Evolutionary conservation across 2,797 vertebrate species (phyloP), one percentile per base, ranked within the genome.

Genomic region (Champsocephalus gunnari): DNA sequence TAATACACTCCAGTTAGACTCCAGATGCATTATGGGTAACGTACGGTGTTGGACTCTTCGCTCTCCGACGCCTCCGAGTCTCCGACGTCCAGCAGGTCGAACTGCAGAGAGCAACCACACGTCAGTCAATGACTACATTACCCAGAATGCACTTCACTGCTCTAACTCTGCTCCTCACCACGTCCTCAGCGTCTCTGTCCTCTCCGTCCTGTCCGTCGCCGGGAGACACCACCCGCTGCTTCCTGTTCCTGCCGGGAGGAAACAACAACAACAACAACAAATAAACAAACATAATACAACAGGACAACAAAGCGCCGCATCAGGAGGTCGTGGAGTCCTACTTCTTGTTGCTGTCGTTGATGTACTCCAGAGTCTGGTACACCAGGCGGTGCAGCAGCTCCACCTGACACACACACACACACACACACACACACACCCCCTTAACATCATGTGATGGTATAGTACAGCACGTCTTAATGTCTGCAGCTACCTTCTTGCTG

Each of bases 331-430:
- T 21, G 21, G 0, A 28, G 24, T 24, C 24, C 70, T 73, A 92
- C 87, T 91, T 97, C 92, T 90, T 96, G 93, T 95, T 97, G 56
- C 94, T 96, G 49, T 96, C 94, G 21, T 94, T 97, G 89, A 99
- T 96, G 90, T 94, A 95, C 63, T 98, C 97, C 1, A 99, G 94
- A 0, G 96, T 95, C 88, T 97, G 96, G 89, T 94, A 98, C 2
- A 99, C 98, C 86, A 99, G 91, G 0, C 82, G 94, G 89, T 99
- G 96, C 47, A 99, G 95, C 45, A 98, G 95, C 73, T 99, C 97
- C 89, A 99, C 97, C 98, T 99, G 91, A 61, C 71, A 87, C 13
- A 76, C 0, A 28, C 24, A 28, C 24, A 24, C 24, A 24, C 24
- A 24, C 24, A 34, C 34, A 34, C 32, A 34, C 5, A 34, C 5